Percentiles rank a stretch among this genome's conserved stretches.
Conservation (phyloP, 2,888 invertebrate species). For the Mythimna vitellina region DNA sequence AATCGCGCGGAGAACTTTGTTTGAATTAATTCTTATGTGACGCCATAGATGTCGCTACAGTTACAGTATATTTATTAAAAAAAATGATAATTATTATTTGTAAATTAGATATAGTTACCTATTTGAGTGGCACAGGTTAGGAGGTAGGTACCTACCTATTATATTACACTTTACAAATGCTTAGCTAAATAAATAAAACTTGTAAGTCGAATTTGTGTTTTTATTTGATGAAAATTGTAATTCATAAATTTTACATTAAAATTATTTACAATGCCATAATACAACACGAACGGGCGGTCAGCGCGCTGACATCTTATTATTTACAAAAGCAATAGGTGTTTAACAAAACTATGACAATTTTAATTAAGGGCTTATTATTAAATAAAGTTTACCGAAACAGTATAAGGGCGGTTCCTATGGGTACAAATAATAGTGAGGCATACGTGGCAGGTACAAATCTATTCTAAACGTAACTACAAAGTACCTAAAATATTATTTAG, state of each 20-base stretch:
- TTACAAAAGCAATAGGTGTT: slow-evolving; percentile 82
- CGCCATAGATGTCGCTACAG: no score
- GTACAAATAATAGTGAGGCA: slow-evolving; percentile 44
- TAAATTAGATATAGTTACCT: not conserved
- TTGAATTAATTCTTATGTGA: no score
- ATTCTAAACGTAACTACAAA: slow-evolving; percentile 50
- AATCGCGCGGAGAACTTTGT: no score
- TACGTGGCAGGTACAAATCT: slow-evolving; percentile 52
- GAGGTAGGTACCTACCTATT: not conserved
- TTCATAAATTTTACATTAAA: slow-evolving; percentile 89
- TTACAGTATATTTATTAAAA: no score
- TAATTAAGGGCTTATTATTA: slow-evolving; percentile 12
- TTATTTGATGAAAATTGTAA: slow-evolving; percentile 90
- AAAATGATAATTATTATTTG: no score
- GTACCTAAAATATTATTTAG: slow-evolving; percentile 44
- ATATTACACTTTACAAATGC: not conserved
- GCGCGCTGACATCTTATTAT: slow-evolving; percentile 76
- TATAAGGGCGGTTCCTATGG: slow-evolving; percentile 11
- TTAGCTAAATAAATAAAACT: slow-evolving; percentile 43
- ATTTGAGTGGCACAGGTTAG: not conserved
- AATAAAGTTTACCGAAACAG: slow-evolving; percentile 26
- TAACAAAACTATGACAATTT: slow-evolving; percentile 38
- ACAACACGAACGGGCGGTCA: slow-evolving; percentile 78
- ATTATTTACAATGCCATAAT: slow-evolving; percentile 88
- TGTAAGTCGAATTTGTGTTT: slow-evolving; percentile 82